These are phyloP conservation scores for Andinoacara biseriatus DNA, from an alignment of 2,113 vertebrate genomes.

Conservation along the genomic window DNA sequence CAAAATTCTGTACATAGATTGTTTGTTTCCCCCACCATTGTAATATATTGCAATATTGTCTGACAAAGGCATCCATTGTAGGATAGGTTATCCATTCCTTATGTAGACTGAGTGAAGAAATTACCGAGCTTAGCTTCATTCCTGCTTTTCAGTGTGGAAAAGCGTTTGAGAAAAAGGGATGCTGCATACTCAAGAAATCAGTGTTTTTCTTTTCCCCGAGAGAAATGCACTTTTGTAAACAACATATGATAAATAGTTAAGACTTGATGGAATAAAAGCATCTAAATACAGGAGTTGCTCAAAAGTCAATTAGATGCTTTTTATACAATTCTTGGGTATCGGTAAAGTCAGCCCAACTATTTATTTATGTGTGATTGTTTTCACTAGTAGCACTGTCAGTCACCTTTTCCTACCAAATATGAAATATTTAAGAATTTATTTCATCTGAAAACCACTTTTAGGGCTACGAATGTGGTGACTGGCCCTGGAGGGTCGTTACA, in stretches of 20 bases:
- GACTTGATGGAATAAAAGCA: neutral
- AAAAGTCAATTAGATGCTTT: constrained; percentile 33
- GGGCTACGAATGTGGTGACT: neutral
- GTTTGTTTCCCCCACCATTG: constrained; percentile 22
- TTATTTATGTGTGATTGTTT: constrained; percentile 59
- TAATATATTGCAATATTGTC: constrained; percentile 31
- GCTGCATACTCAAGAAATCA: constrained; percentile 16
- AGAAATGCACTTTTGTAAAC: constrained; percentile 65
- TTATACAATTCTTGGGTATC: neutral
- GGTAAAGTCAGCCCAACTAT: constrained; percentile 9
- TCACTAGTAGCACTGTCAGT: constrained; percentile 44
- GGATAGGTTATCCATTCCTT: constrained; percentile 13
- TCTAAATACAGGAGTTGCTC: neutral
- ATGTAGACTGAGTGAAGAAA: constrained; percentile 10
- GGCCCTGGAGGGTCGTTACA: constrained; percentile 54
- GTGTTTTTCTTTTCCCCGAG: neutral
- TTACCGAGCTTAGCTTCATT: neutral
- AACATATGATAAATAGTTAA: constrained; percentile 26
- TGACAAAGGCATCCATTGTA: constrained; percentile 1
- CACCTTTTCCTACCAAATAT: constrained; percentile 54
- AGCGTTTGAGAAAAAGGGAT: constrained; percentile 49
- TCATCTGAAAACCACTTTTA: constrained; percentile 36
- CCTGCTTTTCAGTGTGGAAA: constrained; percentile 35
- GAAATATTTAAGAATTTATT: constrained; percentile 45
- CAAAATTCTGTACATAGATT: constrained; percentile 43